Percentiles rank a stretch among this genome's conserved stretches.
Conservation (phyloP, 1,140 invertebrate genomes). For the Sitodiplosis mosellana region DNA sequence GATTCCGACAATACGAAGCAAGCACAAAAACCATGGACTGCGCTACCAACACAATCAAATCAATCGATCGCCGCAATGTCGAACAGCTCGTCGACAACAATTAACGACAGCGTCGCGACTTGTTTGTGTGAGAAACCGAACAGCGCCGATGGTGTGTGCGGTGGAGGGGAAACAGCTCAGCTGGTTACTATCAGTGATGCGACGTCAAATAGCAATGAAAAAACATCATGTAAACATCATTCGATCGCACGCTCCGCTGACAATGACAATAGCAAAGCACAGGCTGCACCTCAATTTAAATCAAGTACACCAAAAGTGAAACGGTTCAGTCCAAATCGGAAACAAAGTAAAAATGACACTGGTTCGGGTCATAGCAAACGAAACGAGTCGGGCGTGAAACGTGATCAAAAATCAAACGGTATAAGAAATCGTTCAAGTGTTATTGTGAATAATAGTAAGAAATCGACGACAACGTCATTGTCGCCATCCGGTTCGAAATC, state of each 20-base stretch:
- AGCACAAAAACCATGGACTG: background rate
- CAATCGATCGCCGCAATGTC: background rate
- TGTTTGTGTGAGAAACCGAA: slow-evolving; percentile 5
- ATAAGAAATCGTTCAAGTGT: background rate
- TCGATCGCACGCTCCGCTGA: too few species aligned
- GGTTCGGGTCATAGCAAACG: too few species aligned
- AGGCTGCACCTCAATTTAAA: too few species aligned
- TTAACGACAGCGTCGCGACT: slow-evolving; percentile 7
- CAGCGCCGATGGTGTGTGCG: background rate
- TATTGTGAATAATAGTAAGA: background rate
- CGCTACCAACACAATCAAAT: background rate
- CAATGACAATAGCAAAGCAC: too few species aligned
- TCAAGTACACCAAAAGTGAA: too few species aligned
- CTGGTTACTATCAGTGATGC: background rate
- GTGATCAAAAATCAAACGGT: too few species aligned
- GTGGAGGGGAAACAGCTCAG: background rate
- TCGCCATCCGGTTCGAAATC: slow-evolving; percentile 12
- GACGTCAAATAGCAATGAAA: background rate
- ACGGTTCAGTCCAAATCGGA: too few species aligned
- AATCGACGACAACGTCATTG: background rate
- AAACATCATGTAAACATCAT: too few species aligned
- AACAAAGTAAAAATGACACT: too few species aligned
- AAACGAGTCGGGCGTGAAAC: too few species aligned
- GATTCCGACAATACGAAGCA: background rate
- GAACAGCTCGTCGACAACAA: background rate